Evolutionary conservation across 23 tunicate genomes (phyloP).

Genomic region (Styela clava): DNA sequence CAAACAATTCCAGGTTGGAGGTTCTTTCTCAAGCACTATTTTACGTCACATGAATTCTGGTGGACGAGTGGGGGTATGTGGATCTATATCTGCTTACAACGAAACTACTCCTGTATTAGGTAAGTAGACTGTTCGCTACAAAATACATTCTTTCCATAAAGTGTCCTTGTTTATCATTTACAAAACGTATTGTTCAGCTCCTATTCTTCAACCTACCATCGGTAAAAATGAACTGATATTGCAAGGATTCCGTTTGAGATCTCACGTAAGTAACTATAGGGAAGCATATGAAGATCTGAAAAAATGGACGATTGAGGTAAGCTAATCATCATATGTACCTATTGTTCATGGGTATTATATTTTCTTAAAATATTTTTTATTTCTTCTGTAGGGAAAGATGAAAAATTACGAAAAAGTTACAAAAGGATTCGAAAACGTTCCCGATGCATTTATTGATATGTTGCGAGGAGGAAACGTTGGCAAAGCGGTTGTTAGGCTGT

Average conservation of each 20-base stretch:
- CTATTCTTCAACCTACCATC: background rate
- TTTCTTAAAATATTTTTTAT: background rate
- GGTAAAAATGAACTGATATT: background rate
- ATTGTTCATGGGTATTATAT: too few relatives aligned
- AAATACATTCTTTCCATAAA: too few relatives aligned
- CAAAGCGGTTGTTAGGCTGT: constrained; percentile 12
- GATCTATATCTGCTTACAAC: constrained; percentile 34
- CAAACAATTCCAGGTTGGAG: constrained; percentile 56
- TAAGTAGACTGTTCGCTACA: too few relatives aligned
- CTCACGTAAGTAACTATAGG: background rate
- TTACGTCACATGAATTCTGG: constrained; percentile 32
- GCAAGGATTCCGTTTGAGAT: background rate
- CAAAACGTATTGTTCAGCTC: too few relatives aligned
- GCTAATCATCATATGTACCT: too few relatives aligned
- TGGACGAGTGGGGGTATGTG: constrained; percentile 65
- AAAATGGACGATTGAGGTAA: background rate
- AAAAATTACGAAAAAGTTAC: constrained; percentile 1
- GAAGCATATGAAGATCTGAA: background rate
- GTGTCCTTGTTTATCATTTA: too few relatives aligned
- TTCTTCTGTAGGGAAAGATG: constrained; percentile 2
- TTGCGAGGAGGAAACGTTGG: constrained; percentile 14
- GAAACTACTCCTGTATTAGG: background rate
- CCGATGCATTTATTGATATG: constrained; percentile 16
- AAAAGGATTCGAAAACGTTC: constrained; percentile 10
- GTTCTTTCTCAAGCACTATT: constrained; percentile 41